phyloP scores from a whole-genome alignment of 2,113 vertebrate genomes.

The Hyperopisus bebe region DNA sequence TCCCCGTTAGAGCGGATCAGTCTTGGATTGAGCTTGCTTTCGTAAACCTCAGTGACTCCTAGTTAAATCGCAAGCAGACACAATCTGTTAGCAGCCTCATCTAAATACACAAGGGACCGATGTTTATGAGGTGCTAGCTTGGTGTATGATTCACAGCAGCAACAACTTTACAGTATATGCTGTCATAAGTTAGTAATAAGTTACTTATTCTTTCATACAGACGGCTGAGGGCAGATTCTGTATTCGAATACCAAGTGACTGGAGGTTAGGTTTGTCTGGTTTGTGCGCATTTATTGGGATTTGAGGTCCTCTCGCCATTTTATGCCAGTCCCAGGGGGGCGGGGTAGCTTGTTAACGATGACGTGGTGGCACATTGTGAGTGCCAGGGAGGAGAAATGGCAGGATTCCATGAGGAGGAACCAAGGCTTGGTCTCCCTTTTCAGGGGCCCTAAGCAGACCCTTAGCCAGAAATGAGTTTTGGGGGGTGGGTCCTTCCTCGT shows the following conservation, averaged over 20 bases:
- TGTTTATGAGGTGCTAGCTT: background rate
- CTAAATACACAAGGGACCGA: background rate
- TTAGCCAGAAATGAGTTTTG: background rate
- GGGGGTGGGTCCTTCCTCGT: too few relatives aligned
- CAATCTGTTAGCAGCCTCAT: background rate
- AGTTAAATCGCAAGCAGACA: background rate
- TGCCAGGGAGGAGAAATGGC: background rate
- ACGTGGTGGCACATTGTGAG: background rate
- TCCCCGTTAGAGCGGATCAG: background rate
- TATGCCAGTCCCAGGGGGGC: background rate
- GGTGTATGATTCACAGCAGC: background rate
- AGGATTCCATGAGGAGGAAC: too few relatives aligned
- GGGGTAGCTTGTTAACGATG: background rate
- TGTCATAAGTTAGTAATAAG: background rate
- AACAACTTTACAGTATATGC: background rate
- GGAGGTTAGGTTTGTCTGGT: too few relatives aligned
- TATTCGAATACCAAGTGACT: background rate
- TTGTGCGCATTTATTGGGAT: background rate
- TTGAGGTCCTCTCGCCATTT: too few relatives aligned
- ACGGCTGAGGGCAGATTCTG: background rate
- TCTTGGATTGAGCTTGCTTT: background rate
- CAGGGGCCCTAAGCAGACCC: too few relatives aligned
- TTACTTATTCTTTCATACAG: background rate
- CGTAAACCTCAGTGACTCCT: background rate
- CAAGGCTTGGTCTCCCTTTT: background rate